These are phyloP conservation scores for Polydesmus complanatus DNA, from an alignment of 2,888 invertebrate genomes.

Conservation along the genomic window DNA sequence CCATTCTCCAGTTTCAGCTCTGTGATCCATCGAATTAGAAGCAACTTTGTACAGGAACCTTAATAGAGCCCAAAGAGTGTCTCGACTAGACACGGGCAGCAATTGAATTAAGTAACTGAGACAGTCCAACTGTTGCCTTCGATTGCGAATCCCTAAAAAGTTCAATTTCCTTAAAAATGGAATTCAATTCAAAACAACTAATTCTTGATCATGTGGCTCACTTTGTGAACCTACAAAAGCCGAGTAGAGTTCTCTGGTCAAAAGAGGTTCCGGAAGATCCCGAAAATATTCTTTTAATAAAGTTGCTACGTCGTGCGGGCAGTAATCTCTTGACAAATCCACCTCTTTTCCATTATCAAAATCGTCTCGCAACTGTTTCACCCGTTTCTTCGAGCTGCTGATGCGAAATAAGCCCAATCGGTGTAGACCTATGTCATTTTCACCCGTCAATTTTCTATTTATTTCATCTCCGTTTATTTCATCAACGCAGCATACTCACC, in stretches of 20 bases:
- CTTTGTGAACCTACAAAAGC: constrained; percentile 85
- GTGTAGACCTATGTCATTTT: constrained; percentile 42
- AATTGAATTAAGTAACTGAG: constrained; percentile 69
- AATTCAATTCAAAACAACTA: neutral
- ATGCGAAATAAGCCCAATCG: constrained; percentile 84
- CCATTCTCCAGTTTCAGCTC: constrained; percentile 36
- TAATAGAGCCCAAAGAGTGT: constrained; percentile 70
- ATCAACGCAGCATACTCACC: constrained; percentile 35
- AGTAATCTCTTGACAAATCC: constrained; percentile 61
- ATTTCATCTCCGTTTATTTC: no score
- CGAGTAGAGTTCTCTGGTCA: constrained; percentile 74
- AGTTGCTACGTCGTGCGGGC: constrained; percentile 86
- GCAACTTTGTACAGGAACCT: constrained; percentile 67
- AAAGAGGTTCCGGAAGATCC: constrained; percentile 79
- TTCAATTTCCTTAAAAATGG: neutral
- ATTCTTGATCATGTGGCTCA: constrained; percentile 36
- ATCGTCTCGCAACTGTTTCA: constrained; percentile 67
- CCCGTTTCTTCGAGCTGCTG: constrained; percentile 79
- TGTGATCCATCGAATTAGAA: constrained; percentile 51
- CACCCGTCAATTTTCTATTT: neutral
- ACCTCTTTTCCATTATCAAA: constrained; percentile 60
- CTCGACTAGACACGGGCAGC: constrained; percentile 71
- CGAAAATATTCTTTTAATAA: constrained; percentile 84
- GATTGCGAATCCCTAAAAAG: constrained; percentile 58
- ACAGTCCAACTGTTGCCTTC: constrained; percentile 66